phyloP scores from a whole-genome alignment of 2,888 invertebrate species.

The Chymomyza fuscimana region DNA sequence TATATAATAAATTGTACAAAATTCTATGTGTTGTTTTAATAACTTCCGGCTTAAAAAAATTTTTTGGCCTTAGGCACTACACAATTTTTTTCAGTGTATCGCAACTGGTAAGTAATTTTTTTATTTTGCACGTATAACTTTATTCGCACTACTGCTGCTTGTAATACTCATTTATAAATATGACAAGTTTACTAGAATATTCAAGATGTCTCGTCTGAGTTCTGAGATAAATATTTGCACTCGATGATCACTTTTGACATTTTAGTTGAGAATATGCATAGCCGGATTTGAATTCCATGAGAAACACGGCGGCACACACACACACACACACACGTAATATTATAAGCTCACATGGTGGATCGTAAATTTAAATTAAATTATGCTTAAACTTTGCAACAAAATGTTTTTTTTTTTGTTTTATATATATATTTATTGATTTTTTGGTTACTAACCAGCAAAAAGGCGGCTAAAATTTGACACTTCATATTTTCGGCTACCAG shows the following conservation, averaged over 20 bases:
- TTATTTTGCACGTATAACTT: constrained; percentile 23
- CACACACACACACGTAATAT: background rate
- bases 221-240: constrained; percentile 40
- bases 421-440: constrained; percentile 6
- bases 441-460: constrained; percentile 73
- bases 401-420: background rate
- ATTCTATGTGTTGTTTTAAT: too few species aligned
- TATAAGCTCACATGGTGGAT: background rate
- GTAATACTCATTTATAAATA: constrained; percentile 24
- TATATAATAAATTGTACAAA: too few species aligned
- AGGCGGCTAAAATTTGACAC: constrained; percentile 68
- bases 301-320: background rate
- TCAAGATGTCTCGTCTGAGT: background rate
- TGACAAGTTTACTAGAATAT: constrained; percentile 11
- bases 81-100: background rate
- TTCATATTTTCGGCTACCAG: constrained; percentile 56
- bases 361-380: constrained; percentile 30
- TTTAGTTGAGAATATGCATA: constrained; percentile 42
- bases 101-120: constrained; percentile 15
- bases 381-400: background rate
- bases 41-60: too few species aligned
- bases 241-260: constrained; percentile 59
- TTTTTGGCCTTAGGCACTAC: background rate
- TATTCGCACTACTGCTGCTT: constrained; percentile 35
- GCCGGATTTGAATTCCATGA: constrained; percentile 50